Evolutionary conservation across 2,113 vertebrate genomes (phyloP), one percentile per base, ranked within the genome.

Genomic region (Aegypius monachus): DNA sequence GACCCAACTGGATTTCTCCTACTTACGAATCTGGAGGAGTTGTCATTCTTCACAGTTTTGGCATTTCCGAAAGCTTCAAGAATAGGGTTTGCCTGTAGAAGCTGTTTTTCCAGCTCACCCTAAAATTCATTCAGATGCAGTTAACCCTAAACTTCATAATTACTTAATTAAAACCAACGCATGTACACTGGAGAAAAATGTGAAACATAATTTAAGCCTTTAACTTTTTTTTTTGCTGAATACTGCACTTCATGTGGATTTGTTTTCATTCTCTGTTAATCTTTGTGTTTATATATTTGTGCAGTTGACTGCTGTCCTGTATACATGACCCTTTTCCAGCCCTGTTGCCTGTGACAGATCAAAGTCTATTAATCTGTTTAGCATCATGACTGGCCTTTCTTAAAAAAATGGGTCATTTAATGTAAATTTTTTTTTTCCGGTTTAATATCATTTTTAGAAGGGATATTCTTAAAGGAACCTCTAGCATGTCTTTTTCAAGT

Each of bases 31-130:
- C 99, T 97, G 17, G 99, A 99, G 7, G 99, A 99, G 98, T 99
- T 99, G 98, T 99, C 99, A 1, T 99, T 99, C 98, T 99, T 99
- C 95, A 99, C 99, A 0, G 99, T 99, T 97, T 99, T 99, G 96
- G 99, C 99, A 13, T 99, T 99, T 96, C 99, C 99, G 71, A 99
- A 99, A 92, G 99, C 99, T 97, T 99, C 99, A 25, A 99, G 98
- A 93, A 99, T 99, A 22, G 99, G 99, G 90, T 99, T 99, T 63
- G 99, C 99, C 98, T 99, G 99, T 55, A 99, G 98, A 95, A 99
- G 99, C 97, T 99, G 99, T 95, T 99, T 99, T 98, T 99, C 99
- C 98, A 99, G 98, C 98, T 99, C 99, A 29, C 99, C 99, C 99
- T 99, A 97, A 83, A 98, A 98, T 90, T 91, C 80, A 98, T 95